phyloP scores from a whole-genome alignment of 1,140 invertebrate species.

The Mylabris phalerata region DNA sequence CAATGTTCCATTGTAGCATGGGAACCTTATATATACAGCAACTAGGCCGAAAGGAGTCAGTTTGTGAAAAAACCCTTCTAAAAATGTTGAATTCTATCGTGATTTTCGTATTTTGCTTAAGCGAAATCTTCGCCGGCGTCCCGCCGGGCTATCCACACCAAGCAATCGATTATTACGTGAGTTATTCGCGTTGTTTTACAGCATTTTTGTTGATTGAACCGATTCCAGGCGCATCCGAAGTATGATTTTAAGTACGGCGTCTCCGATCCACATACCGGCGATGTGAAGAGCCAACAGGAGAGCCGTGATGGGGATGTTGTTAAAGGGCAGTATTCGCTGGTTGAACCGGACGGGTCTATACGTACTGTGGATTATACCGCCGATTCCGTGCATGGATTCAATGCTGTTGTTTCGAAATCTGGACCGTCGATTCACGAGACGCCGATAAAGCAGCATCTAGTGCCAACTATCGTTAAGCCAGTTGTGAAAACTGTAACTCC shows the following conservation, averaged over 20 bases:
- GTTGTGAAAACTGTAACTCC: too few relatives aligned
- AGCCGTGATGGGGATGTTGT: constrained; percentile 59
- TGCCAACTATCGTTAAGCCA: too few relatives aligned
- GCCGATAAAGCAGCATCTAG: not conserved
- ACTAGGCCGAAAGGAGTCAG: not conserved
- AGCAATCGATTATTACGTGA: constrained; percentile 15
- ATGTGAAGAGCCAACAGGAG: constrained; percentile 60
- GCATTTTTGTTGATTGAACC: not conserved
- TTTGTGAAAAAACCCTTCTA: not conserved
- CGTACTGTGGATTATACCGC: constrained; percentile 48
- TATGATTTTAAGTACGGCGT: constrained; percentile 60
- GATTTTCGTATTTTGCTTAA: not conserved
- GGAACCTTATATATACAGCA: constrained; percentile 1
- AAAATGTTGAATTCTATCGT: not conserved
- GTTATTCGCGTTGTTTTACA: not conserved
- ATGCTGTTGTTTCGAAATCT: constrained; percentile 22
- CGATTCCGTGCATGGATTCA: constrained; percentile 44
- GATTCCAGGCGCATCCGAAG: constrained; percentile 50
- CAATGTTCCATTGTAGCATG: too few relatives aligned
- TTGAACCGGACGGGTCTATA: constrained; percentile 57
- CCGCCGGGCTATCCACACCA: not conserved
- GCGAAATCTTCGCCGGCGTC: not conserved
- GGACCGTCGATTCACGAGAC: constrained; percentile 18
- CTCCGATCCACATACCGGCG: constrained; percentile 57
- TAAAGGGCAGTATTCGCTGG: constrained; percentile 54